These are phyloP conservation scores for Diaphora mendica DNA, from an alignment of 2,888 invertebrate species.

Conservation along the genomic window DNA sequence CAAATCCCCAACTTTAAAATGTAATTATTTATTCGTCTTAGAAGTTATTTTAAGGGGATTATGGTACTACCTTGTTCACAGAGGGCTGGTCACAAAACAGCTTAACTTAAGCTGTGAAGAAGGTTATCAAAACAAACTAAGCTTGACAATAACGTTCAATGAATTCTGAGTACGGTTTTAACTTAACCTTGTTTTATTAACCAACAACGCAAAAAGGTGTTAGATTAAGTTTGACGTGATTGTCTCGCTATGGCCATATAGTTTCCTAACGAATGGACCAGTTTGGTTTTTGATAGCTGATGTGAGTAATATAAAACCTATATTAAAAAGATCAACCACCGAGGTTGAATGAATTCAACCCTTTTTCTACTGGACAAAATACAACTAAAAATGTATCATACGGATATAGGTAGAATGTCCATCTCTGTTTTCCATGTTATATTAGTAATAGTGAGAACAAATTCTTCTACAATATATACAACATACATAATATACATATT, in stretches of 20 bases:
- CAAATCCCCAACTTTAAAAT: constrained; percentile 44
- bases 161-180: background rate
- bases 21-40: constrained; percentile 45
- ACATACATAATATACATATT: no score
- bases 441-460: no score
- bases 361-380: background rate
- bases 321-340: no score
- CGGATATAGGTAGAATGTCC: no score
- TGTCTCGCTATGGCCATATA: background rate
- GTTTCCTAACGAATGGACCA: background rate
- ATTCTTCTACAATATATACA: no score
- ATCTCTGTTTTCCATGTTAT: no score
- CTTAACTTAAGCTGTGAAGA: constrained; percentile 13
- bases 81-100: constrained; percentile 9
- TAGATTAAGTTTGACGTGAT: background rate
- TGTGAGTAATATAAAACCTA: no score
- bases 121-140: background rate
- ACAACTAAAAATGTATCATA: no score
- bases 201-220: background rate
- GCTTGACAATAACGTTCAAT: background rate
- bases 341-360: no score
- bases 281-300: background rate
- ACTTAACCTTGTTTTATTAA: background rate
- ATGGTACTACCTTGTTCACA: constrained; percentile 28
- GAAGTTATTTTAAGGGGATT: constrained; percentile 23